Conservation (phyloP, 2,113 vertebrate genomes). For the Salminus brasiliensis region DNA sequence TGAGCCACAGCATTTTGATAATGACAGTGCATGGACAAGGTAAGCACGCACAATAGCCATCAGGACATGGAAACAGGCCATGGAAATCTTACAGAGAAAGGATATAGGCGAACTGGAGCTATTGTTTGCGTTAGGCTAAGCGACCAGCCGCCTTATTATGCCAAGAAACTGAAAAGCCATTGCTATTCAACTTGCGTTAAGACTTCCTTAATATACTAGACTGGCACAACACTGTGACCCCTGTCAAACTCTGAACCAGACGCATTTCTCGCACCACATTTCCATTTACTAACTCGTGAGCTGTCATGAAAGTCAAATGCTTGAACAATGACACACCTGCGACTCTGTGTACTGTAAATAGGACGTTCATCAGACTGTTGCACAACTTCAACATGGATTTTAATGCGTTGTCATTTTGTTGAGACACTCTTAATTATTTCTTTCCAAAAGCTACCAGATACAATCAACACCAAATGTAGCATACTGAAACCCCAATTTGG, state of each 20-base stretch:
- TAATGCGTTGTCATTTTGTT: not conserved
- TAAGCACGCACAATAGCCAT: not conserved
- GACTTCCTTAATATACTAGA: not conserved
- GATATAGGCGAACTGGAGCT: not conserved
- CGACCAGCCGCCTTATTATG: not conserved
- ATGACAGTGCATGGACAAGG: slow-evolving; percentile 33
- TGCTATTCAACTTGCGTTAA: not conserved
- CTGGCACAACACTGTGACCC: not conserved
- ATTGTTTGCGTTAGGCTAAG: not conserved
- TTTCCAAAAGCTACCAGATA: slow-evolving; percentile 24
- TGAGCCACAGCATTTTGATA: slow-evolving; percentile 41
- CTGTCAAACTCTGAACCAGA: no score
- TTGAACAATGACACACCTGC: not conserved
- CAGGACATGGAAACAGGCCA: not conserved
- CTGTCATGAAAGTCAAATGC: not conserved
- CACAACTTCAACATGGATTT: not conserved
- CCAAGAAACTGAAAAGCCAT: not conserved
- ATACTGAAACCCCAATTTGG: not conserved
- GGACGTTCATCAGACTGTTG: not conserved
- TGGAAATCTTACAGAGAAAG: not conserved
- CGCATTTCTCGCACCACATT: not conserved
- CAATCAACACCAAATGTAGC: slow-evolving; percentile 23
- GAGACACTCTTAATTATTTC: slow-evolving; percentile 58
- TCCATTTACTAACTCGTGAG: not conserved
- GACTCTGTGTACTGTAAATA: slow-evolving; percentile 27